Evolutionary conservation across 2,113 vertebrate genomes (phyloP).

Genomic region (Butorides virescens): DNA sequence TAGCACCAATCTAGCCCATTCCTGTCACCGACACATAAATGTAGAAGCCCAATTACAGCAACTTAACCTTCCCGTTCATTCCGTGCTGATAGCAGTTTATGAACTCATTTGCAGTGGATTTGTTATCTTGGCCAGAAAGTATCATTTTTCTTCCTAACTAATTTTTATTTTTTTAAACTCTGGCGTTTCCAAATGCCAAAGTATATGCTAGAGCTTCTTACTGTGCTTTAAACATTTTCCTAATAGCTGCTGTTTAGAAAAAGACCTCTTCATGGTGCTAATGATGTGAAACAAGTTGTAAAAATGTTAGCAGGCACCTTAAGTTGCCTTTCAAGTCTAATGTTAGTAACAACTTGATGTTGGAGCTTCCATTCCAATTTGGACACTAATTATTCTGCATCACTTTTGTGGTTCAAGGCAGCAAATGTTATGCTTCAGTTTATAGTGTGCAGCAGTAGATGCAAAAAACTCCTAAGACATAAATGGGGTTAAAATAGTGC

Average conservation of each 20-base stretch:
- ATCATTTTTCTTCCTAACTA: background rate
- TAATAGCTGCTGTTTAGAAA: background rate
- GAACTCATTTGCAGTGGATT: background rate
- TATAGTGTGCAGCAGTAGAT: background rate
- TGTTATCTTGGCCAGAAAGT: background rate
- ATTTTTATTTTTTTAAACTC: background rate
- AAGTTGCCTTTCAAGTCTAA: background rate
- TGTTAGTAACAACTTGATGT: background rate
- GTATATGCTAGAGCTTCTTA: background rate
- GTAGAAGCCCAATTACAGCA: background rate
- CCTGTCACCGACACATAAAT: background rate
- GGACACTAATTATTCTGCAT: background rate
- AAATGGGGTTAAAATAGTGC: background rate
- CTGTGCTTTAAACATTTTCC: background rate
- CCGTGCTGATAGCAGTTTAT: background rate
- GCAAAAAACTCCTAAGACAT: background rate
- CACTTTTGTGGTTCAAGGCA: background rate
- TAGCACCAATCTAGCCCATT: background rate
- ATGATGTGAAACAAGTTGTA: background rate
- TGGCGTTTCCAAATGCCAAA: background rate
- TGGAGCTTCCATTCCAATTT: background rate
- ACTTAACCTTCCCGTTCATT: background rate
- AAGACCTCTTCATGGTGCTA: background rate
- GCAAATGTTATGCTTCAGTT: background rate
- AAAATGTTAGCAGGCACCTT: background rate